Percentiles rank a stretch among this genome's conserved stretches.
Conservation (phyloP, 2,113 vertebrate species). For the Tragelaphus buxtoni region DNA sequence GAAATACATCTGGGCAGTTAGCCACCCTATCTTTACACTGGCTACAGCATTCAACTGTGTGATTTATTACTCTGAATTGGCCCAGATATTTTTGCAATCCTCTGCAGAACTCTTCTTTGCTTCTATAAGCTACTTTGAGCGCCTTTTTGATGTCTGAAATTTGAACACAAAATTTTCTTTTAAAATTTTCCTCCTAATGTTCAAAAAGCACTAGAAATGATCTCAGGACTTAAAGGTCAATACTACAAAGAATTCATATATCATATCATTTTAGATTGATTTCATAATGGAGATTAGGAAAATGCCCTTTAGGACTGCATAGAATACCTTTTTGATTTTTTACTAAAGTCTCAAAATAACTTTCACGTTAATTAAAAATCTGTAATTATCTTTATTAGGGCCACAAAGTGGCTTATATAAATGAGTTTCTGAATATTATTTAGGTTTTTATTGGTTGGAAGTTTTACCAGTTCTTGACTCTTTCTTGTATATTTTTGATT, state of each 20-base stretch:
- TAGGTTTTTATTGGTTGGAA: background rate
- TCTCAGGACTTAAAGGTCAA: slow-evolving; percentile 8
- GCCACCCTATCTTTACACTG: background rate
- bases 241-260: background rate
- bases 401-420: background rate
- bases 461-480: background rate
- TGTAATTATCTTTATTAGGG: background rate
- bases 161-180: slow-evolving; percentile 9
- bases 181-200: background rate
- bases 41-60: background rate
- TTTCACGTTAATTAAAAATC: slow-evolving; percentile 8
- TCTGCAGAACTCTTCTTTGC: slow-evolving; percentile 12
- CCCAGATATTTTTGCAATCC: background rate
- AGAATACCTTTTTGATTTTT: background rate
- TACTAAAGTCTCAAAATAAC: background rate
- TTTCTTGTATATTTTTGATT: background rate
- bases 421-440: background rate
- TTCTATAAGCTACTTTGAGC: background rate
- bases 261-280: background rate
- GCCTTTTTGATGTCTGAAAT: background rate
- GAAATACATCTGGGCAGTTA: background rate
- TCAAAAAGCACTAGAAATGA: background rate
- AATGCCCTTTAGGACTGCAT: background rate
- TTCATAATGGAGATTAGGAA: slow-evolving; percentile 22
- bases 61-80: slow-evolving; percentile 1